These are phyloP conservation scores for Gryllus longicercus DNA, from an alignment of 2,888 invertebrate genomes.

Conservation along the genomic window DNA sequence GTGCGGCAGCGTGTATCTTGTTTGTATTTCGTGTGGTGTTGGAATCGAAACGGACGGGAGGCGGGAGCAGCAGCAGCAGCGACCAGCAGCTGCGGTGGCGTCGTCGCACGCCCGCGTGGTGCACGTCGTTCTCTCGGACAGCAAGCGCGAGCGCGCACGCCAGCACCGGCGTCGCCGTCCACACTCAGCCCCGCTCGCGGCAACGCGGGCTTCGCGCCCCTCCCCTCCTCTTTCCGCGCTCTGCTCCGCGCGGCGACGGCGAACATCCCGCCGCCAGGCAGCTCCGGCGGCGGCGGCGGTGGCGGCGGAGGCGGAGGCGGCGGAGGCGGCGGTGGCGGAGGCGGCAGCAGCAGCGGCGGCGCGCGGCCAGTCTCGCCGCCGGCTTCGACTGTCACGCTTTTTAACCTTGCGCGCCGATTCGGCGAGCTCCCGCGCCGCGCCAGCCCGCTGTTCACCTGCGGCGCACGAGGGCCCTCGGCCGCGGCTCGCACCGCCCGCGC, in stretches of 20 bases:
- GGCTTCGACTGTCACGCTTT: conserved; percentile 18
- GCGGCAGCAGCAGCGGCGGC: neutral
- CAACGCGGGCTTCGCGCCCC: conserved; percentile 19
- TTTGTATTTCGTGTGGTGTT: conserved; percentile 32
- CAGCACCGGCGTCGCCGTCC: conserved; percentile 19
- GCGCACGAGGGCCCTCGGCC: neutral
- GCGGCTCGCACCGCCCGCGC: neutral
- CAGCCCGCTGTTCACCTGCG: neutral
- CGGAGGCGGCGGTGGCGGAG: neutral
- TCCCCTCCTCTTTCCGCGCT: conserved; percentile 4
- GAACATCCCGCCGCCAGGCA: conserved; percentile 19
- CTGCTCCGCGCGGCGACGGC: neutral
- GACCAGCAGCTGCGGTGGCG: no score
- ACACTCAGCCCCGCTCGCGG: neutral
- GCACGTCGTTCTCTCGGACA: neutral
- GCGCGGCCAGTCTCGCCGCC: conserved; percentile 11
- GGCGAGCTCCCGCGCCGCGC: neutral
- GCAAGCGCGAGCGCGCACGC: neutral
- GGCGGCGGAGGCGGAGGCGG: neutral
- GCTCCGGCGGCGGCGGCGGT: neutral
- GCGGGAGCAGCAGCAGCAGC: conserved; percentile 19
- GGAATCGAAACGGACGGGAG: conserved; percentile 26
- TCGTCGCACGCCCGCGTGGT: neutral
- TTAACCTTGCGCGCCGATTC: conserved; percentile 17
- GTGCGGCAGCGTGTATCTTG: conserved; percentile 31